Base-by-base conservation (phyloP, 2,113 vertebrate genomes). In the Rhynchopsitta pachyrhyncha region DNA sequence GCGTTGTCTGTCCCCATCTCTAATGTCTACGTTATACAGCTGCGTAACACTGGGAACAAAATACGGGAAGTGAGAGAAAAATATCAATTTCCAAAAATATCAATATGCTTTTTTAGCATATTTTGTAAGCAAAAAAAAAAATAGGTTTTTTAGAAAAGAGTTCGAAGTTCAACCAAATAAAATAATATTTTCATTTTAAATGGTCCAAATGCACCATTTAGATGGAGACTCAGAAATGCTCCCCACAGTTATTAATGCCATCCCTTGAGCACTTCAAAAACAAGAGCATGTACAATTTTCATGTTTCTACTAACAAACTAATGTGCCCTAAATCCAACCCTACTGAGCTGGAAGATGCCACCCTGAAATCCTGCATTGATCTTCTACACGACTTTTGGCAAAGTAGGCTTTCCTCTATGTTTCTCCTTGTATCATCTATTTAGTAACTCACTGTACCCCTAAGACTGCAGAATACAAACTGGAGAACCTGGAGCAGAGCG, bases 371-470 rank as follows among this genome's bases (percentile, higher is more conserved):
- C 33, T 2, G 2, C 44, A 13, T 0, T 35, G 25, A 28, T 28
- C 35, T 73, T 52, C 41, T 57, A 37, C 23, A 35, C 10, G 57
- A n/a, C 22, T 15, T 59, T 12, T 10, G 18, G 41, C 23, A 78
- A 19, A 60, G 60, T 3, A 91, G 10, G 22, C 82, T 66, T 82
- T 22, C 47, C 62, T 49, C 7, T 20, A 3, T 25, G 9, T n/a
- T 90, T 60, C 76, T 71, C 50, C 60, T 60, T 6, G 0, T 14
- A 27, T 44, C 1, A 2, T 24, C 11, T 2, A 19, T 82, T 79
- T 13, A 28, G 4, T n/a, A 46, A 68, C 2, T 71, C 5, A 4
- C 0, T 68, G 57, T 5, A 31, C 13, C 17, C 37, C 39, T 28
- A 27, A 42, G 17, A 35, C 1, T 33, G 25, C 60, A 90, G 62